Evolutionary conservation across 2,113 vertebrate genomes (phyloP), one percentile per base, ranked within the genome.

Genomic region (Carassius gibelio): DNA sequence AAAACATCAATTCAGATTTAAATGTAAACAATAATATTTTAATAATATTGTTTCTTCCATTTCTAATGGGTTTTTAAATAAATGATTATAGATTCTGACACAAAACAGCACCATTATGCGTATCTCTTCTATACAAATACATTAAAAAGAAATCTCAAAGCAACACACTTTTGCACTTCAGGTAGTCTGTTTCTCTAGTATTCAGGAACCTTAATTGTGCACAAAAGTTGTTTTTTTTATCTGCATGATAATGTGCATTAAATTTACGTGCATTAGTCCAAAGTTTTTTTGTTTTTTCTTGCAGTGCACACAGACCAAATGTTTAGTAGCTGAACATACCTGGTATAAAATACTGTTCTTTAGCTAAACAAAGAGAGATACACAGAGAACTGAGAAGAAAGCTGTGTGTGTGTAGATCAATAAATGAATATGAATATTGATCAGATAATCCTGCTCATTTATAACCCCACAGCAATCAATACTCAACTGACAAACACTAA

Each of bases 261-360:
- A 57, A 57, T 48, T 68, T 72, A 36, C 36, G 13, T 75, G 72
- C 72, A 75, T 75, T 23, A 75, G 42, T 76, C n/a, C 76, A 59
- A 68, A 61, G 1, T 26, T 26, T 26, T 26, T 26, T 26, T 26
- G 3, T 23, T 30, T 1, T 30, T 23, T 91, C 89, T 77, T 90
- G 81, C 17, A 71, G 45, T n/a, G 64, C 55, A 77, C 61, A 79
- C 86, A 86, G 66, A 85, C 88, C 90, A 86, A 88, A 90, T 89
- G 26, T n/a, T 81, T 92, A 92, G 30, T n/a, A 59, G 30, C 89
- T 93, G 92, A 94, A 96, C 96, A 95, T 99, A 99, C 98, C 98
- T 99, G 98, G 97, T 96, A 99, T 97, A 96, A 98, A 97, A 98
- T 99, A 99, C 93, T 99, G 97, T 94, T 99, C 98, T 96, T 97